Percentiles rank a stretch among this genome's conserved stretches.
These are phyloP conservation scores for Phenacoccus solenopsis DNA, from an alignment of 1,140 invertebrate genomes.

Conservation along the genomic window DNA sequence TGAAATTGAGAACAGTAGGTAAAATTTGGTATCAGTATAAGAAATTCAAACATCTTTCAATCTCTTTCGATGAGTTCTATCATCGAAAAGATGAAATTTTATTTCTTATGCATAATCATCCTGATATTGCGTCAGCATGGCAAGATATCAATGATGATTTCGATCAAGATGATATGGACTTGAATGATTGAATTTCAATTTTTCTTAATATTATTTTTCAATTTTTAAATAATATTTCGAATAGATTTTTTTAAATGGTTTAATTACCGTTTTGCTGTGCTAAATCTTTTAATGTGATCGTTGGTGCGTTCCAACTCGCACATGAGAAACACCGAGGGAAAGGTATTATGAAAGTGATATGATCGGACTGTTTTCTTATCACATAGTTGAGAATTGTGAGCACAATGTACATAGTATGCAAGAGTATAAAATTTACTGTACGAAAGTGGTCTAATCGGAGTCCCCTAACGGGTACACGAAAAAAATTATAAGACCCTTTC, in stretches of 20 bases:
- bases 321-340: background rate
- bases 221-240: too few relatives aligned
- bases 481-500: too few relatives aligned
- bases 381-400: too few relatives aligned
- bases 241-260: background rate
- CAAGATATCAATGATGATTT: background rate
- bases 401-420: too few relatives aligned
- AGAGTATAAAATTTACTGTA: too few relatives aligned
- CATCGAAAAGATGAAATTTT: conserved; percentile 8
- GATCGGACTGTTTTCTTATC: too few relatives aligned
- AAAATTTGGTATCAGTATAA: background rate
- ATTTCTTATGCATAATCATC: conserved; percentile 8
- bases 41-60: background rate
- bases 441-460: too few relatives aligned
- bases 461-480: too few relatives aligned
- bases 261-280: background rate
- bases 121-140: conserved; percentile 4
- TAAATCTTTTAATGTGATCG: conserved; percentile 5
- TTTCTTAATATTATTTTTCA: background rate
- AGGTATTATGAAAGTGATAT: background rate
- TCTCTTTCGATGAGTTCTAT: background rate
- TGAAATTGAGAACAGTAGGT: background rate
- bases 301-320: background rate
- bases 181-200: background rate
- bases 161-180: background rate